These are phyloP conservation scores for Thymelicus acteon DNA, from an alignment of 2,888 invertebrate species.

Conservation along the genomic window DNA sequence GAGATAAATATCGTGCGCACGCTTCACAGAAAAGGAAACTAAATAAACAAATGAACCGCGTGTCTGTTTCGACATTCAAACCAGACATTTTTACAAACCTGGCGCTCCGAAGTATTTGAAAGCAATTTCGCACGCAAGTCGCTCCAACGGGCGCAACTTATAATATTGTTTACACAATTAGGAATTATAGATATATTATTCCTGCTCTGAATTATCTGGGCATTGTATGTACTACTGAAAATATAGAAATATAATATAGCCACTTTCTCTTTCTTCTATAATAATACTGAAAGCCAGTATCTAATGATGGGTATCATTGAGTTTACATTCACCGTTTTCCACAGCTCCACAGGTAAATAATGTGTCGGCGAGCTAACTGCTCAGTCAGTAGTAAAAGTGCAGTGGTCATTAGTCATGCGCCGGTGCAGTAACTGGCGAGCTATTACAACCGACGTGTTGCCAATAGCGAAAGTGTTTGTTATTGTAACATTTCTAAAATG, in stretches of 20 bases:
- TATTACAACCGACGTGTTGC: neutral
- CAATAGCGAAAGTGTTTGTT: slow-evolving; percentile 4
- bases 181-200: no score
- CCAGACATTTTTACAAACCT: neutral
- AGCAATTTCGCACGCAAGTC: no score
- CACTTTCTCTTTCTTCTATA: no score
- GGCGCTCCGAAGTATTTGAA: neutral
- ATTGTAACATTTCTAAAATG: neutral
- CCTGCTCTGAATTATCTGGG: no score
- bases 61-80: neutral
- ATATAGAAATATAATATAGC: no score
- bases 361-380: neutral
- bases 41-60: neutral
- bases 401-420: slow-evolving; percentile 2
- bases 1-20: slow-evolving; percentile 7
- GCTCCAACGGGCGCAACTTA: no score
- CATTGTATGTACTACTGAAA: no score
- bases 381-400: slow-evolving; percentile 2
- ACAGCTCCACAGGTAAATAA: neutral
- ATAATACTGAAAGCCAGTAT: no score
- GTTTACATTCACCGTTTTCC: neutral
- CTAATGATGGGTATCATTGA: neutral
- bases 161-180: no score
- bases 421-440: neutral
- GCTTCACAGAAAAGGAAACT: neutral